Base-by-base conservation (phyloP, 1,140 invertebrate genomes). In the Hycleus phaleratus region DNA sequence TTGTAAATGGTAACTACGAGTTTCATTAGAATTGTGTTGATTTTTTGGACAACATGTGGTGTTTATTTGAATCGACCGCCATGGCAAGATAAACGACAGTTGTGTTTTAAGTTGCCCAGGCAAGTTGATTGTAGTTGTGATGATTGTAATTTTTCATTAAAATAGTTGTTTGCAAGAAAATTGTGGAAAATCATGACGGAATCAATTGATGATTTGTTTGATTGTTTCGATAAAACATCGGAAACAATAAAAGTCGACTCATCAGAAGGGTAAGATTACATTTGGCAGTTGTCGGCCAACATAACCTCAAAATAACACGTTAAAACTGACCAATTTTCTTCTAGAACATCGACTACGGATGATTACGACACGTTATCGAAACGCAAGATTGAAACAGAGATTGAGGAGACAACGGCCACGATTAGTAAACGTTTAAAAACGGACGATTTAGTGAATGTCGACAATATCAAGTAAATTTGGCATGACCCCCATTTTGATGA, bases 151-250 rank as follows among this genome's bases (percentile, higher is more conserved):
- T 18, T 18, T 18, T 18, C 18, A 18, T 18, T 18, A 1, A 18
- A 18, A 1, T 18, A 1, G 18, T 18, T 18, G 12, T 18, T 18
- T 18, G 1, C 18, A 18, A 18, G 18, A 18, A 18, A 18, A 18
- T 18, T 18, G 18, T 18, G 18, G 18, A 32, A 2, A 32, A 32
- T 7, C 4, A 72, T 72, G 70, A 63, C 66, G 50, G 63, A 70
- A 38, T 68, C 64, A 32, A 72, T 72, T 38, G 70, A 72, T 47
- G 68, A 72, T 60, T 59, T 72, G n/a, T 72, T 72, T 50, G 61
- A 68, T 38, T 72, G 70, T 59, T 72, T 72, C 58, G 64, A 68
- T 12, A 58, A 67, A 54, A 48, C 26, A 26, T 49, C 48, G 6
- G 63, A 67, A 40, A 4, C 58, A 38, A 58, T 12, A 58, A 61